phyloP scores from a whole-genome alignment of 2,797 vertebrate genomes.

The Mycteria americana region DNA sequence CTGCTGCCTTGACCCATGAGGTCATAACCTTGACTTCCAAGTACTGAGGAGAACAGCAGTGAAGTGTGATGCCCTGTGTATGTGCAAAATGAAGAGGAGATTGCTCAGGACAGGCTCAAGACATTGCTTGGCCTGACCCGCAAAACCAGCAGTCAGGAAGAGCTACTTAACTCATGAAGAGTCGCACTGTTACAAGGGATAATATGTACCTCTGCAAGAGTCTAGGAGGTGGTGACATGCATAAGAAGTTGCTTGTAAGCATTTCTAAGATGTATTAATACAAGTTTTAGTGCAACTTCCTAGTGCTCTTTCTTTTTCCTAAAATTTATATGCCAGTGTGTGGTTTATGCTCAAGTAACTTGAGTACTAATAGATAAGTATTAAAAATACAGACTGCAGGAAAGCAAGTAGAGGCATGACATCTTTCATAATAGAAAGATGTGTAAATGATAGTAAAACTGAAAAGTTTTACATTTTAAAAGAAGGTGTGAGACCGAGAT shows the following conservation, averaged over 20 bases:
- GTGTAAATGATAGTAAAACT: neutral
- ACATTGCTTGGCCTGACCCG: neutral
- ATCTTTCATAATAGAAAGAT: neutral
- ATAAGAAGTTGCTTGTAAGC: neutral
- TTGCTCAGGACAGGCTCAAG: neutral
- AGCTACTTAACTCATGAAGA: neutral
- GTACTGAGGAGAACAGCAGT: neutral
- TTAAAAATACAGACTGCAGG: neutral
- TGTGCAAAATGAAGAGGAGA: neutral
- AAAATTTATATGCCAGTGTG: neutral
- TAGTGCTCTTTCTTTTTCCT: neutral
- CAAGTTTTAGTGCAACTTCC: neutral
- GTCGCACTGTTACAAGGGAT: neutral
- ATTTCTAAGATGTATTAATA: neutral
- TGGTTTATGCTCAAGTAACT: neutral
- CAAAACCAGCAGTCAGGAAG: neutral
- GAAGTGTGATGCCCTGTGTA: neutral
- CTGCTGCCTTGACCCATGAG: neutral
- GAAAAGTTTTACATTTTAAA: neutral
- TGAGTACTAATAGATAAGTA: neutral
- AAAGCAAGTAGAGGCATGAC: neutral
- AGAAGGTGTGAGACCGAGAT: neutral
- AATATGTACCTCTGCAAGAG: neutral
- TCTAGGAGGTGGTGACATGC: neutral
- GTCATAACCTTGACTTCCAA: neutral